Evolutionary conservation across 2,113 vertebrate species (phyloP), one percentile per base, ranked within the genome.

Genomic region (Oostethus manadensis): DNA sequence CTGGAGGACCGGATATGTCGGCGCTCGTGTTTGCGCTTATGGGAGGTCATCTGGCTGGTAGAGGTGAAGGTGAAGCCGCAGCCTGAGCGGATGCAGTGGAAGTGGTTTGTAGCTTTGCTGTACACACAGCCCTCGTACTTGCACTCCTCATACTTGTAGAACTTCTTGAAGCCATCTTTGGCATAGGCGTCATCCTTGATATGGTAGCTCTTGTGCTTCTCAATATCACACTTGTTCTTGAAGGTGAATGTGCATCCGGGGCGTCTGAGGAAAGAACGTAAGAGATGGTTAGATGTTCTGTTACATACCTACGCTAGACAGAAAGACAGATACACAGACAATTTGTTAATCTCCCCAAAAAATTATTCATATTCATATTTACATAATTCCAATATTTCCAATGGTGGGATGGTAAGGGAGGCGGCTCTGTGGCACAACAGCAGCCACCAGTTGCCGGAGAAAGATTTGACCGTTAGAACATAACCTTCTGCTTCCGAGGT

Each of bases 201-300:
- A 92, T 99, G 97, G 88, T 99, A 98, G 89, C 96, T 98, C 89
- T 99, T 99, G 93, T 99, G 97, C 94, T 99, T 99, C 92, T 99
- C 97, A 18, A 99, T 98, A 89, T 99, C 97, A 83, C 97, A 99
- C 90, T 99, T 99, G 91, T 99, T 99, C 90, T 99, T 99, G 87
- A 99, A 99, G 74, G 97, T 99, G 88, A 97, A 99, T 0, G 92
- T 94, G 86, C 97, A 99, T 60, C 97, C 95, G 0, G 94, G 94
- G 44, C 97, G 93, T 88, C 97, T 99, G 84, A 6, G 58, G 74
- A 20, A 71, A 47, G 48, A 76, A 48, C 40, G n/a, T 26, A 62
- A 66, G 58, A 60, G 4, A 51, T 0, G 35, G 66, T 71, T 18
- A 21, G 22, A 50, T 40, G 38, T 23, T 55, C 6, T 22, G 56